Percentiles rank a stretch among this genome's conserved stretches.
Evolutionary conservation across 2,888 invertebrate species (phyloP).

Genomic region (Sinohyriopsis cumingii): DNA sequence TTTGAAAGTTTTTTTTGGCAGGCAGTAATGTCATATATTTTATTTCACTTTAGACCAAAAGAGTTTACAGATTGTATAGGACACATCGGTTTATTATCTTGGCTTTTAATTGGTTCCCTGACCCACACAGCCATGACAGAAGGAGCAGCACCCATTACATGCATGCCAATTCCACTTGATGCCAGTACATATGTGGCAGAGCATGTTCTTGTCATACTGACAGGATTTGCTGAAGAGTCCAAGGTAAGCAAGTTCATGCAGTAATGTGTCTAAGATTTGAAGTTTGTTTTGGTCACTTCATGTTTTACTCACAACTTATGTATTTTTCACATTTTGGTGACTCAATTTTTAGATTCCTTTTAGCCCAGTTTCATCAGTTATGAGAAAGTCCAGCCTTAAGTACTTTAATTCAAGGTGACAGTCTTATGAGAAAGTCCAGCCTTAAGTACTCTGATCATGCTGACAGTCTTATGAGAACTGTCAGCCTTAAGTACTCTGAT

Average conservation of each 20-base stretch:
- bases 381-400: too few relatives aligned
- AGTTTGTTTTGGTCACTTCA: not conserved
- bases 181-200: slow-evolving; percentile 97
- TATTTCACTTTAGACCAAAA: slow-evolving; percentile 79
- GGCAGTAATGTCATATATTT: not conserved
- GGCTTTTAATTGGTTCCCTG: slow-evolving; percentile 96
- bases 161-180: slow-evolving; percentile 94
- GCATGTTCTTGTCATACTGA: slow-evolving; percentile 96
- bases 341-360: not conserved
- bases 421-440: too few relatives aligned
- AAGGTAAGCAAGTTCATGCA: slow-evolving; percentile 74
- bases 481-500: too few relatives aligned
- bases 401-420: too few relatives aligned
- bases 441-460: too few relatives aligned
- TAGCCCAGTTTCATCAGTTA: not conserved
- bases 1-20: too few relatives aligned
- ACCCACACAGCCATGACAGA: slow-evolving; percentile 81
- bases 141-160: slow-evolving; percentile 67
- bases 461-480: too few relatives aligned
- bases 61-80: slow-evolving; percentile 94
- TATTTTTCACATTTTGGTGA: not conserved
- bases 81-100: slow-evolving; percentile 94
- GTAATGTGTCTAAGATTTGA: not conserved
- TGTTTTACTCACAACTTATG: not conserved
- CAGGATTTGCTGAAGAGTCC: slow-evolving; percentile 96